Percentiles rank a stretch among this genome's conserved stretches.
These are phyloP conservation scores for Lamprologus callipterus DNA, from an alignment of 2,113 vertebrate genomes.

Conservation along the genomic window DNA sequence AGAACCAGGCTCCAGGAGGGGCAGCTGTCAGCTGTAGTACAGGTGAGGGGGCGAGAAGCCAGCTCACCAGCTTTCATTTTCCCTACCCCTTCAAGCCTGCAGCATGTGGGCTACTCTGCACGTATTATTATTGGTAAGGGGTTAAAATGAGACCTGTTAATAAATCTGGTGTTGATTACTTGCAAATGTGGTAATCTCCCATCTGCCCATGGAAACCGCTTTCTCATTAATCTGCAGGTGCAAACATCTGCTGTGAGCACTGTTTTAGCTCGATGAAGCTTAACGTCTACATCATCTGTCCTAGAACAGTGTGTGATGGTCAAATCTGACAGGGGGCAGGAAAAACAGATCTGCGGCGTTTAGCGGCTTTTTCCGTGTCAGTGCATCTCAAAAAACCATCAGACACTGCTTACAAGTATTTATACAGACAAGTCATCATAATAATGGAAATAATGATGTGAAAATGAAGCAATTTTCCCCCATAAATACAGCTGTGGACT, in stretches of 20 bases:
- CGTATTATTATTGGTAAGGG: background rate
- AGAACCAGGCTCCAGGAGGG: background rate
- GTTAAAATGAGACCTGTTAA: background rate
- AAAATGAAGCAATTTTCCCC: background rate
- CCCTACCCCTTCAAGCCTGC: background rate
- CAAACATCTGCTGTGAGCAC: background rate
- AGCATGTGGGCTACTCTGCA: background rate
- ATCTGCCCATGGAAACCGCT: background rate
- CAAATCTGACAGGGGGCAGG: background rate
- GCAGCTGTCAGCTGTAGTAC: background rate
- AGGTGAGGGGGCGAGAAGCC: fast-evolving
- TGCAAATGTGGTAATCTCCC: background rate
- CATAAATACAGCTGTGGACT: background rate
- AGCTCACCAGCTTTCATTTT: background rate
- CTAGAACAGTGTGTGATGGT: background rate
- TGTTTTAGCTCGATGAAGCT: background rate
- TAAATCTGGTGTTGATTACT: background rate
- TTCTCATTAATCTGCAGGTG: background rate
- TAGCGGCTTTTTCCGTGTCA: background rate
- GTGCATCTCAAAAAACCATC: background rate
- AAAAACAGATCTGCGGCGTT: background rate
- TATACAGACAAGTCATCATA: background rate
- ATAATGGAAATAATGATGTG: background rate
- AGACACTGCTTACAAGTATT: background rate
- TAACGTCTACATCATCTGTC: background rate